Conservation (phyloP, 2,888 invertebrate genomes). For the Calameuta idolon region DNA sequence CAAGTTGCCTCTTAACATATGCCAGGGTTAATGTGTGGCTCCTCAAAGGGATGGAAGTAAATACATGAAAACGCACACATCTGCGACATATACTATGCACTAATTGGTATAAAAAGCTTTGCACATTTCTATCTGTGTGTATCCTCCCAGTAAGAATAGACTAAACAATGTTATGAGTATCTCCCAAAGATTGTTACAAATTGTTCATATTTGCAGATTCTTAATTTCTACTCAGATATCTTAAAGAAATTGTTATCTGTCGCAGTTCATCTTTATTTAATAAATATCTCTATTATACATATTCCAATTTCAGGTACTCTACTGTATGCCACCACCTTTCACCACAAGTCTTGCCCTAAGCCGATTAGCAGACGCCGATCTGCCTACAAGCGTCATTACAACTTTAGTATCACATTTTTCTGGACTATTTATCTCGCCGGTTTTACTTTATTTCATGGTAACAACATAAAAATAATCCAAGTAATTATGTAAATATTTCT, state of each 20-base stretch:
- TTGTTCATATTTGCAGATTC: neutral
- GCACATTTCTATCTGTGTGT: neutral
- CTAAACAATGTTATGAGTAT: neutral
- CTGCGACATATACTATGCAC: neutral
- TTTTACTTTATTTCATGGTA: conserved; percentile 62
- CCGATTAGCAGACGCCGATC: conserved; percentile 57
- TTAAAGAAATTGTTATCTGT: neutral
- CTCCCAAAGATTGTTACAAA: neutral
- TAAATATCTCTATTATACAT: conserved; percentile 7
- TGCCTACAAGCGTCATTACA: conserved; percentile 60
- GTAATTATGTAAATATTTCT: neutral
- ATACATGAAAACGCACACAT: conserved; percentile 14
- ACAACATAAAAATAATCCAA: conserved; percentile 9
- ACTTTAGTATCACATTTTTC: conserved; percentile 58
- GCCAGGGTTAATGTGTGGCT: conserved; percentile 57
- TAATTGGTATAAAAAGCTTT: neutral
- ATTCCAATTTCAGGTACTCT: conserved; percentile 53
- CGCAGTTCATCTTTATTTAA: neutral
- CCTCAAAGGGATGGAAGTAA: conserved; percentile 64
- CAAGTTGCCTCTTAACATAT: conserved; percentile 49
- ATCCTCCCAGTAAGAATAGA: neutral
- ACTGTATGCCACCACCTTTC: conserved; percentile 64
- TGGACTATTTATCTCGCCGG: conserved; percentile 59
- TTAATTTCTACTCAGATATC: neutral
- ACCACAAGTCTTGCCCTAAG: conserved; percentile 59